These are phyloP conservation scores for Danaus plexippus DNA, from an alignment of 1,140 invertebrate genomes.

Conservation along the genomic window DNA sequence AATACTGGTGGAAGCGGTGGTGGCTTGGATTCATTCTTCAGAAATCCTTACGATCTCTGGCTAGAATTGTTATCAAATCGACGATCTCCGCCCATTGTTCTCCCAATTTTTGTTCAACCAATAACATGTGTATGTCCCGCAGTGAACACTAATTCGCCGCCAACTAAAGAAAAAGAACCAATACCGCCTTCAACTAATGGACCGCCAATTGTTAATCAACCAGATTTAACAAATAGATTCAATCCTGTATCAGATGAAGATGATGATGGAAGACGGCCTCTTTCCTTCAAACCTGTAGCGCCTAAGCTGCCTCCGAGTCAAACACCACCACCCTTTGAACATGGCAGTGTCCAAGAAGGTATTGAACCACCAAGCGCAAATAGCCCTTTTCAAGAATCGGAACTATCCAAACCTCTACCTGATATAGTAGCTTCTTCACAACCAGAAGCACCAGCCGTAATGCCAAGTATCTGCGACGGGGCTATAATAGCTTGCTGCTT, in stretches of 20 bases:
- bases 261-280: slow-evolving; percentile 37
- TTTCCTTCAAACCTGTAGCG: slow-evolving; percentile 42
- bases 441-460: background rate
- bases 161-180: slow-evolving; percentile 9
- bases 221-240: background rate
- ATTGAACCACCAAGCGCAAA: slow-evolving; percentile 9
- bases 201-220: slow-evolving; percentile 20
- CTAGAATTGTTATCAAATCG: too few species aligned
- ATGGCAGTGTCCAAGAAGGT: slow-evolving; percentile 37
- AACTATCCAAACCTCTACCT: too few species aligned
- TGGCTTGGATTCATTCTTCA: too few species aligned
- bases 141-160: background rate
- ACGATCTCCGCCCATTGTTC: too few species aligned
- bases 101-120: too few species aligned
- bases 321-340: slow-evolving; percentile 42
- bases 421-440: too few species aligned
- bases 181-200: slow-evolving; percentile 22
- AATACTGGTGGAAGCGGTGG: too few species aligned
- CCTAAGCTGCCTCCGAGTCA: slow-evolving; percentile 26
- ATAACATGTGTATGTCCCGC: too few species aligned
- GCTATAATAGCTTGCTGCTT: slow-evolving; percentile 29
- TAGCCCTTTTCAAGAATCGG: background rate
- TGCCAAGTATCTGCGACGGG: slow-evolving; percentile 24
- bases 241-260: slow-evolving; percentile 20
- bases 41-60: too few species aligned